Evolutionary conservation across 2,797 vertebrate genomes (phyloP).

Genomic region (Cossypha niveicapilla): DNA sequence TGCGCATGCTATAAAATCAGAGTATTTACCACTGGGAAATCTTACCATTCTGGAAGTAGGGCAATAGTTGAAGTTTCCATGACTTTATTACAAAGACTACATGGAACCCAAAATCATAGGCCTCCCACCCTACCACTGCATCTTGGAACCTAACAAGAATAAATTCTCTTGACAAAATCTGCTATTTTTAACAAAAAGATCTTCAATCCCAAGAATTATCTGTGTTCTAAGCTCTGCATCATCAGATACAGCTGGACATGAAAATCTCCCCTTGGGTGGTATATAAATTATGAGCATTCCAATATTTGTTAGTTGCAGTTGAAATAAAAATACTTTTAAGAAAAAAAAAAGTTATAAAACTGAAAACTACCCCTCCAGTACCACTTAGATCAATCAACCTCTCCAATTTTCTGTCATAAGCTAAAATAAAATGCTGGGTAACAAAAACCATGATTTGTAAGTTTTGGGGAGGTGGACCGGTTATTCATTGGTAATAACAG

Average conservation of each 20-base stretch:
- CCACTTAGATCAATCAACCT: background rate
- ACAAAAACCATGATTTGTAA: background rate
- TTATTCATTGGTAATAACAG: background rate
- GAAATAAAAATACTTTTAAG: background rate
- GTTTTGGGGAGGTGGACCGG: background rate
- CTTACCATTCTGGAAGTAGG: background rate
- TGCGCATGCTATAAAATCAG: background rate
- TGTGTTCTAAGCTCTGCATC: background rate
- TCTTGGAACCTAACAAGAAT: background rate
- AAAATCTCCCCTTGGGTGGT: background rate
- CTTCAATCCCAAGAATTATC: background rate
- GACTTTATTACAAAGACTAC: background rate
- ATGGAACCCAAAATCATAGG: background rate
- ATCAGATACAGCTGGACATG: background rate
- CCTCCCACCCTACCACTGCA: background rate
- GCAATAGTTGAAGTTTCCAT: background rate
- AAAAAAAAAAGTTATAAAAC: background rate
- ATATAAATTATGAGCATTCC: background rate
- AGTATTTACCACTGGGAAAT: background rate
- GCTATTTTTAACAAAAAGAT: background rate
- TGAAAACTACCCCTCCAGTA: background rate
- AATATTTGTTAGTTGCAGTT: background rate
- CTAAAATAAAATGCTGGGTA: background rate
- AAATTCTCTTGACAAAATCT: background rate
- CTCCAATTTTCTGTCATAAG: background rate